These are phyloP conservation scores for Drosophila grimshawi DNA, from an alignment of 1,140 invertebrate genomes.

Conservation along the genomic window DNA sequence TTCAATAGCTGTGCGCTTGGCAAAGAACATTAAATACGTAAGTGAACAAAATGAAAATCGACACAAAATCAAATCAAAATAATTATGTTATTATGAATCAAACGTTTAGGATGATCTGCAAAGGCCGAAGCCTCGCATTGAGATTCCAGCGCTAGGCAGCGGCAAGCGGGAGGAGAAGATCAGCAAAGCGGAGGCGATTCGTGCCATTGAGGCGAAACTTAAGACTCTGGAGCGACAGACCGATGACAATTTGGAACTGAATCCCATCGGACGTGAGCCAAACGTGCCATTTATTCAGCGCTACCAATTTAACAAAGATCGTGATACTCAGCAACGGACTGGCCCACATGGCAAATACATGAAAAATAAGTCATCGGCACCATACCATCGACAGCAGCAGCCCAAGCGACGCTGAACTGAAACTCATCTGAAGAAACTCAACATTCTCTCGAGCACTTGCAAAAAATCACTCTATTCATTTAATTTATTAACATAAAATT, in stretches of 20 bases:
- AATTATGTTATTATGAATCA: background rate
- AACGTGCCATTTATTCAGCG: constrained; percentile 88
- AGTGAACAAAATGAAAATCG: constrained; percentile 45
- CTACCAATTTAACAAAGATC: constrained; percentile 86
- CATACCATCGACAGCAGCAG: constrained; percentile 73
- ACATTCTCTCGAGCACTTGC: background rate
- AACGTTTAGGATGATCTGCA: constrained; percentile 88
- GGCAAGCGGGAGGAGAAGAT: constrained; percentile 89
- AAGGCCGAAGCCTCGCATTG: constrained; percentile 89
- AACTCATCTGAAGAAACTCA: background rate
- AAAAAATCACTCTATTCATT: constrained; percentile 32
- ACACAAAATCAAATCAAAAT: background rate
- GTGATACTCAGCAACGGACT: constrained; percentile 47
- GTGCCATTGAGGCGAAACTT: constrained; percentile 94
- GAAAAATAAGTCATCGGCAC: constrained; percentile 53
- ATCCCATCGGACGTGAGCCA: constrained; percentile 85
- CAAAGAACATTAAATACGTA: constrained; percentile 90
- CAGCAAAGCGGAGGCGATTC: constrained; percentile 91
- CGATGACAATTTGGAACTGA: constrained; percentile 90
- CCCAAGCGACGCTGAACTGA: constrained; percentile 63
- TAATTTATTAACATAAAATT: constrained; percentile 56
- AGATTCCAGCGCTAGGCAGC: constrained; percentile 90
- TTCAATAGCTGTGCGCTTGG: constrained; percentile 91
- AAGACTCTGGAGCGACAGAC: constrained; percentile 90
- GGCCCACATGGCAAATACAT: constrained; percentile 50